A percentile compares a stretch with the other conserved stretches of the same genome.
phyloP scores from a whole-genome alignment of 2,797 vertebrate species.

The Onychomys torridus region DNA sequence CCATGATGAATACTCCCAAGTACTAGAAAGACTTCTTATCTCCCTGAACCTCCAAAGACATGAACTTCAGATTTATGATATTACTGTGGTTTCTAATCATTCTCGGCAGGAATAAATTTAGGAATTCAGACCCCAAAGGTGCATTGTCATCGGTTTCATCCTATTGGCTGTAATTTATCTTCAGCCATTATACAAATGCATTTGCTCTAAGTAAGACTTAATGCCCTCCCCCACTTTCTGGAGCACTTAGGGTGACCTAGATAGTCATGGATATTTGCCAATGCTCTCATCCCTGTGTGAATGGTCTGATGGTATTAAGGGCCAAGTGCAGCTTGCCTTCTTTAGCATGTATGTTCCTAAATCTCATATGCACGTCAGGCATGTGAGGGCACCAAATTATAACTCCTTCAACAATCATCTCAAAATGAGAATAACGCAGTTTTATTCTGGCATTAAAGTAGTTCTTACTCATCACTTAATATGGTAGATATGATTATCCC shows the following conservation, averaged over 20 bases:
- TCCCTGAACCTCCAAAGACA: background rate
- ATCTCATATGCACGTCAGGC: background rate
- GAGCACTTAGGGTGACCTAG: slow-evolving; percentile 63
- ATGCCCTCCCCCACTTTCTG: slow-evolving; percentile 21
- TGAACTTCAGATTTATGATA: background rate
- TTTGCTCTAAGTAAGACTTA: slow-evolving; percentile 53
- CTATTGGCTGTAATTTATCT: slow-evolving; percentile 57
- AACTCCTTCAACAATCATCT: background rate
- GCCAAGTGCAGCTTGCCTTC: background rate
- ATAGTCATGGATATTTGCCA: slow-evolving; percentile 66
- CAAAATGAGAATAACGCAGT: background rate
- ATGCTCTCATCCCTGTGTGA: slow-evolving; percentile 10
- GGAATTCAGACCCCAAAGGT: slow-evolving; percentile 1
- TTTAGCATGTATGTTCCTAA: slow-evolving; percentile 10
- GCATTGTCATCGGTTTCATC: background rate
- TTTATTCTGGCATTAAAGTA: background rate
- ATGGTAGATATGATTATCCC: background rate
- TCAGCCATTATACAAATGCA: slow-evolving; percentile 60
- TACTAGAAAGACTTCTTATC: slow-evolving; percentile 19
- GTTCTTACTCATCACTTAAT: background rate
- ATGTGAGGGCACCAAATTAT: background rate
- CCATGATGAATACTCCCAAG: background rate
- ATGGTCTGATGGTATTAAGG: slow-evolving; percentile 13
- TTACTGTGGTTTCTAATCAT: slow-evolving; percentile 30
- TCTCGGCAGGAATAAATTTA: slow-evolving; percentile 26